Base-by-base conservation (phyloP, 2,113 vertebrate species). In the Chascanopsetta lugubris region DNA sequence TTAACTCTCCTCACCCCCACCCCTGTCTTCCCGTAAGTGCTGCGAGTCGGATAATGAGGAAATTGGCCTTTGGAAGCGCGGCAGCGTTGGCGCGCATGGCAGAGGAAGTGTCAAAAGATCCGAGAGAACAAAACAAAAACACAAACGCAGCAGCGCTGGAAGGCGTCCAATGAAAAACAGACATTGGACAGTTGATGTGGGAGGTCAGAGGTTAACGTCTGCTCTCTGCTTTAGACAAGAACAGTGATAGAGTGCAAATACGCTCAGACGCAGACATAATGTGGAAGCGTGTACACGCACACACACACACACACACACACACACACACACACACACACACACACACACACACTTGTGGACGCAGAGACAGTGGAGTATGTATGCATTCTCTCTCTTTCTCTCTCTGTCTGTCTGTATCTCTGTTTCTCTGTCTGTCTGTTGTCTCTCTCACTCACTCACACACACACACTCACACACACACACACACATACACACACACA, bases 21-120 rank as follows among this genome's bases (percentile, higher is more conserved):
- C 69, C 70, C 64, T 49, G 66, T 79, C 40, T 89, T 87, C 85
- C 83, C 74, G 75, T 85, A 84, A 84, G 51, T 38, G 58, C 58
- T 73, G 51, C 55, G 45, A 78, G 62, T 68, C 61, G 79, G 61
- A 77, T 85, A 76, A 78, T 78, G 71, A 78, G 57, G 74, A 80
- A 80, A 82, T 76, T 74, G 61, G 59, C 55, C 69, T 65, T 75
- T 83, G 79, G 79, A 82, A 73, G 59, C 8, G 15, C 8, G 0
- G 21, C 66, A 20, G 68, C 27, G 27, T 64, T 69, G 71, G 69
- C 72, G 75, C 30, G 15, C 43, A 2, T 79, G 63, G 55, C 18
- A 84, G 58, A 68, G 38, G 67, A 73, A 76, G 69, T 57, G 73
- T 78, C 65, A 77, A 65, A 82, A 69, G 40, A 61, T 68, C 17